These are phyloP conservation scores for Drosophila pectinifera DNA, from an alignment of 1,140 invertebrate genomes.

Conservation along the genomic window DNA sequence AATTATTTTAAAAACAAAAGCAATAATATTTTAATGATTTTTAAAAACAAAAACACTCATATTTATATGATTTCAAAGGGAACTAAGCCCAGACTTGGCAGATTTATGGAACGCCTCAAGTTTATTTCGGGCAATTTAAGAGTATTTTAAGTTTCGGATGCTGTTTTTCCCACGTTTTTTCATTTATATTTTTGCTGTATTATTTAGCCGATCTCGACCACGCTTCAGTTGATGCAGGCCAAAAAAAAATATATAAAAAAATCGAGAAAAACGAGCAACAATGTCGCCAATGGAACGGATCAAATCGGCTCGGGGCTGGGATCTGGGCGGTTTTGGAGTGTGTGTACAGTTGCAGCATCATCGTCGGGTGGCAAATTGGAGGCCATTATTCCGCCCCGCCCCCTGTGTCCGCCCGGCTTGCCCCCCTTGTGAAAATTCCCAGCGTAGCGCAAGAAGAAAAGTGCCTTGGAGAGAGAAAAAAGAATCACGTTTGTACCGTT, in stretches of 20 bases:
- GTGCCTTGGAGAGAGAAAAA: slow-evolving; percentile 2
- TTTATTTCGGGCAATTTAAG: too few species aligned
- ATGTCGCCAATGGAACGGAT: slow-evolving; percentile 57
- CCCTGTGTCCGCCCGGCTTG: slow-evolving; percentile 1
- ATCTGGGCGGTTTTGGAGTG: slow-evolving; percentile 17
- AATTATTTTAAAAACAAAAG: too few species aligned
- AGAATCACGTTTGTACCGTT: slow-evolving; percentile 82
- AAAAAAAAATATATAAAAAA: slow-evolving; percentile 4
- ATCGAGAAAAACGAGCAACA: slow-evolving; percentile 8
- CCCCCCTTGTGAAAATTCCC: slow-evolving; percentile 54
- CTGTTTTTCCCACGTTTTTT: slow-evolving; percentile 13
- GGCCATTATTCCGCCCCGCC: slow-evolving; percentile 33
- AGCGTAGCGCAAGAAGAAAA: slow-evolving; percentile 11
- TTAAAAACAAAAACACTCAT: too few species aligned
- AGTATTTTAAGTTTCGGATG: not conserved
- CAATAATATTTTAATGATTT: too few species aligned
- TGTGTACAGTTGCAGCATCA: slow-evolving; percentile 72
- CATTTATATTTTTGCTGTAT: slow-evolving; percentile 31
- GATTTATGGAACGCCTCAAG: too few species aligned
- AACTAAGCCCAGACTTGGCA: too few species aligned
- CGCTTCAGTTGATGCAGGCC: slow-evolving; percentile 59
- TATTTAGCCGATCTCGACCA: slow-evolving; percentile 49
- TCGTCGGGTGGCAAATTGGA: slow-evolving; percentile 32
- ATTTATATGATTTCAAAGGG: too few species aligned
- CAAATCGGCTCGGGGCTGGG: slow-evolving; percentile 7